phyloP scores from a whole-genome alignment of 2,797 vertebrate genomes.

The Okamejei kenojei region DNA sequence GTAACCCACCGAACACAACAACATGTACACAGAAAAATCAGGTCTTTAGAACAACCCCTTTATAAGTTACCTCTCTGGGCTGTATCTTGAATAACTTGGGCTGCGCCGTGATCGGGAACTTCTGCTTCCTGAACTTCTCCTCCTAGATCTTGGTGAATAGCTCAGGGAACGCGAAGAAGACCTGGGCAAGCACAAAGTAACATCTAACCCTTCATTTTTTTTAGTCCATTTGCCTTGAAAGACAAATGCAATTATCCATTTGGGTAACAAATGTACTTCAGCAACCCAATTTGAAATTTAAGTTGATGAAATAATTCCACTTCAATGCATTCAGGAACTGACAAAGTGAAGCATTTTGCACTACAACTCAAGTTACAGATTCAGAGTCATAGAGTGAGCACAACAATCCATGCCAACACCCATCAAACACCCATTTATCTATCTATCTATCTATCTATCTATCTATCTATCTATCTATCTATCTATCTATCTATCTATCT shows the following conservation, averaged over 20 bases:
- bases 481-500: too few relatives aligned
- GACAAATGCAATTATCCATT: neutral
- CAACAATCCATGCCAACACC: too few relatives aligned
- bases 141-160: slow-evolving; percentile 67
- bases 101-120: slow-evolving; percentile 66
- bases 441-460: too few relatives aligned
- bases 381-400: too few relatives aligned
- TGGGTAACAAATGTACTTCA: neutral
- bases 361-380: too few relatives aligned
- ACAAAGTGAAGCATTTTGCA: neutral
- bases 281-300: neutral
- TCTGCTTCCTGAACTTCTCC: slow-evolving; percentile 66
- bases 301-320: neutral
- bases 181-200: slow-evolving; percentile 52
- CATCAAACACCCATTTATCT: too few relatives aligned
- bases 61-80: slow-evolving; percentile 66
- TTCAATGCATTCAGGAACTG: neutral
- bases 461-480: too few relatives aligned
- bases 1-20: neutral
- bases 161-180: slow-evolving; percentile 78
- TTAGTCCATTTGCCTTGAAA: slow-evolving; percentile 1
- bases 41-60: neutral
- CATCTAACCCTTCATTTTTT: neutral
- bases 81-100: slow-evolving; percentile 76
- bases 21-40: neutral